phyloP scores from a whole-genome alignment of 2,113 vertebrate genomes.

The Neotragus pygmaeus region DNA sequence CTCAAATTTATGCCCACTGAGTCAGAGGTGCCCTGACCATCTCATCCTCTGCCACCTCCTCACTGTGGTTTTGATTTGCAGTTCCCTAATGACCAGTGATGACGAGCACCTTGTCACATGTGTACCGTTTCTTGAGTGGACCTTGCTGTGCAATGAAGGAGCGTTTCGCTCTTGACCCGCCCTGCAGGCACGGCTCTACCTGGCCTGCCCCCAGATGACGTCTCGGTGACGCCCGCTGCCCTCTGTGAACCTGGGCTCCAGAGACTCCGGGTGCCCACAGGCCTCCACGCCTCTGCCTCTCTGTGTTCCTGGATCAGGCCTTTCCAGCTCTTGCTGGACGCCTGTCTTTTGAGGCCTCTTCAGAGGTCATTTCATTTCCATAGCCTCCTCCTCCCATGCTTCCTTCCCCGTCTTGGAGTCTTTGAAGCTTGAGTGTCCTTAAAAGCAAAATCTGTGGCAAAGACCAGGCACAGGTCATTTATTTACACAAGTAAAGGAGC shows the following conservation, averaged over 20 bases:
- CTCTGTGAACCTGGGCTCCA: rapidly evolving
- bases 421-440: neutral
- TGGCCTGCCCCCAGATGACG: neutral
- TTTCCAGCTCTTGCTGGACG: neutral
- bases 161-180: neutral
- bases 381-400: neutral
- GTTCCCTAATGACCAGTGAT: neutral
- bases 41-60: neutral
- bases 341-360: neutral
- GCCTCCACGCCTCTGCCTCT: neutral
- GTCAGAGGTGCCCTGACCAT: neutral
- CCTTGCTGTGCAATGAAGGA: neutral
- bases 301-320: neutral
- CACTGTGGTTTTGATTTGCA: neutral
- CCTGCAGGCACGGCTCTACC: neutral
- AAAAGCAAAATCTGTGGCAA: neutral
- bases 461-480: neutral
- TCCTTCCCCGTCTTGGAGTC: neutral
- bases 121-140: neutral
- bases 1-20: neutral
- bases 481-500: neutral
- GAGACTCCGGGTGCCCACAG: neutral
- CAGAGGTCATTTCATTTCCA: neutral
- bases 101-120: rapidly evolving
- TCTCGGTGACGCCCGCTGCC: neutral